A percentile compares a stretch with the other conserved stretches of the same genome.
Conservation (phyloP, 1,140 invertebrate species). For the Mycetomoellerius zeteki region DNA sequence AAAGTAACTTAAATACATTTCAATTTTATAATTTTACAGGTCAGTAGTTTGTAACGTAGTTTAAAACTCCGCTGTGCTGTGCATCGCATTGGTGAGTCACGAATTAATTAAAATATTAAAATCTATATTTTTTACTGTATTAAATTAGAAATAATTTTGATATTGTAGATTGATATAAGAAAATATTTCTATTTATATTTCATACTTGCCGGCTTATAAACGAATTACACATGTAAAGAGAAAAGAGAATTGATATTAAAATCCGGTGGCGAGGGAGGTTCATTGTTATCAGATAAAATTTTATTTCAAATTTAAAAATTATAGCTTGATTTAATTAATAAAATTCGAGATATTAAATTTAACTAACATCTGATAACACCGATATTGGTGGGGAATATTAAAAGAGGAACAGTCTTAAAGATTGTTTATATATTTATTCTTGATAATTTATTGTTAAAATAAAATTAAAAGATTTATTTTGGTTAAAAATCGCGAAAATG, state of each 20-base stretch:
- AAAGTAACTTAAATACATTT: neutral
- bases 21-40: conserved; percentile 1
- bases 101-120: conserved; percentile 8
- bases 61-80: neutral
- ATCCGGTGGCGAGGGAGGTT: neutral
- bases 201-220: neutral
- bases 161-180: neutral
- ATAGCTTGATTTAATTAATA: neutral
- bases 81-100: neutral
- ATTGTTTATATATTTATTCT: neutral
- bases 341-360: neutral
- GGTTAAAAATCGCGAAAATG: too few relatives aligned
- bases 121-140: neutral
- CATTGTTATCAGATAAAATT: neutral
- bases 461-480: neutral
- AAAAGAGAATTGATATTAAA: neutral
- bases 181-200: neutral
- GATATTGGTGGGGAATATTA: neutral
- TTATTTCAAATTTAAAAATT: neutral
- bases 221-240: neutral
- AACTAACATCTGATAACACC: neutral
- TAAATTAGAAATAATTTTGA: neutral
- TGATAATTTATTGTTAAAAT: neutral
- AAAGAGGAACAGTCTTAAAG: neutral
- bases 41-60: neutral